Base-by-base conservation (phyloP, 30 jellyfish, hydroid and myxozoan species). In the Haliclystus octoradiatus region DNA sequence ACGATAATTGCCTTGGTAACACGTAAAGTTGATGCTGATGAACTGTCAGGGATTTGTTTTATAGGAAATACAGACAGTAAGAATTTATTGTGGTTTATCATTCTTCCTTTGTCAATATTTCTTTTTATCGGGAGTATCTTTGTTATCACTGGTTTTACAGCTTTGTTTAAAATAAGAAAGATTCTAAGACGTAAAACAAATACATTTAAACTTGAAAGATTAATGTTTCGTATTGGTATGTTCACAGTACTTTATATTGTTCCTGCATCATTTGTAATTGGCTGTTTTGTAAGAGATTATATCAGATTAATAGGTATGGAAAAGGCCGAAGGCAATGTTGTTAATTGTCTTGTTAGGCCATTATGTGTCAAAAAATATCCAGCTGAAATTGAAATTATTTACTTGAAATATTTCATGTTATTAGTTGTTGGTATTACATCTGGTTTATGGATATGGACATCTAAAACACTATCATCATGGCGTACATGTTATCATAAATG, bases 361-460 rank as follows among this genome's bases (percentile, higher is more conserved):
- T 33, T 61, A 49, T 85, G 96, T 78, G 63, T 30, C 49, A 70
- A 73, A 1, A 62, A 32, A 63, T 62, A 50, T 52, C 52, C 62
- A 0, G 84, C 84, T n/a, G 34, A 77, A 46, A 40, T 80, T 19
- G 93, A 86, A 3, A 72, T 85, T 15, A 34, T 78, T 25, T 85
- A 66, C 75, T 51, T 85, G 84, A 82, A 81, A 80, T 73, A 85
- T 65, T 85, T 85, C 81, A 85, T 85, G 96, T 61, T 85, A 51
- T 69, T 85, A 13, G 96, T 79, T 3, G 96, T 85, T 46, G 96
- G 96, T 29, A 93, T 85, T 64, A 85, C 96, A 34, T 76, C 93
- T 23, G 96, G 96, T 49, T 90, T 84, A 33, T 85, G 96, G 96
- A 85, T 85, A 35, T 85, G 96, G 96, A 77, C 96, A 27, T 78